phyloP scores from a whole-genome alignment of 2,113 vertebrate genomes.

The Aphelocoma coerulescens region DNA sequence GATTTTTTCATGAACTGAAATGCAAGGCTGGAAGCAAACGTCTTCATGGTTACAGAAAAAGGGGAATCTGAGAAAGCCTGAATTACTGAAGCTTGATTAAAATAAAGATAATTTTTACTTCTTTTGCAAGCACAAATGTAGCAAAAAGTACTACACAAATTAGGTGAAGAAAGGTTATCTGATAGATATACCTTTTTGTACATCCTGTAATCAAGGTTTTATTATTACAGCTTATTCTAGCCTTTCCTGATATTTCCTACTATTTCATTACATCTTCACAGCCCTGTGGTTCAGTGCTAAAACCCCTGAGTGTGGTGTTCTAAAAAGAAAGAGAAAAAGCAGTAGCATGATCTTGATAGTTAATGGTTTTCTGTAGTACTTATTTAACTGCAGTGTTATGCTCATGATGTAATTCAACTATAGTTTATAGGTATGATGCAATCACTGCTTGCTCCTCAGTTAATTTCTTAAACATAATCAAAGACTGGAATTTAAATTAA shows the following conservation, averaged over 20 bases:
- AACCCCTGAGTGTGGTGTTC: neutral
- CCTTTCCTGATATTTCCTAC: neutral
- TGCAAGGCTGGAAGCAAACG: neutral
- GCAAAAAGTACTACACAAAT: neutral
- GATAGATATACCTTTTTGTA: neutral
- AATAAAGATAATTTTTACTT: neutral
- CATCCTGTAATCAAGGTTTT: neutral
- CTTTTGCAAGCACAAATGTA: neutral
- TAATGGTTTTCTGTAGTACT: neutral
- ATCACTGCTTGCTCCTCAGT: neutral
- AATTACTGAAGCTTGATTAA: neutral
- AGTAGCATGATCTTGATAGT: neutral
- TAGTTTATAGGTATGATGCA: neutral
- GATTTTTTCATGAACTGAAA: neutral
- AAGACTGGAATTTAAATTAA: neutral
- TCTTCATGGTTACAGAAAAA: neutral
- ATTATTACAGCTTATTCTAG: neutral
- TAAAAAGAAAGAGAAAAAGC: neutral
- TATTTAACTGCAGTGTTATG: neutral
- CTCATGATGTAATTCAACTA: neutral
- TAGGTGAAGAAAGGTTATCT: neutral
- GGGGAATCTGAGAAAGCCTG: neutral
- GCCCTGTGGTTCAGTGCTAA: neutral
- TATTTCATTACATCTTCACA: neutral
- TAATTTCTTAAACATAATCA: neutral